Percentiles rank a stretch among this genome's conserved stretches.
Conservation (phyloP, 2,113 vertebrate species). For the Laticauda colubrina region DNA sequence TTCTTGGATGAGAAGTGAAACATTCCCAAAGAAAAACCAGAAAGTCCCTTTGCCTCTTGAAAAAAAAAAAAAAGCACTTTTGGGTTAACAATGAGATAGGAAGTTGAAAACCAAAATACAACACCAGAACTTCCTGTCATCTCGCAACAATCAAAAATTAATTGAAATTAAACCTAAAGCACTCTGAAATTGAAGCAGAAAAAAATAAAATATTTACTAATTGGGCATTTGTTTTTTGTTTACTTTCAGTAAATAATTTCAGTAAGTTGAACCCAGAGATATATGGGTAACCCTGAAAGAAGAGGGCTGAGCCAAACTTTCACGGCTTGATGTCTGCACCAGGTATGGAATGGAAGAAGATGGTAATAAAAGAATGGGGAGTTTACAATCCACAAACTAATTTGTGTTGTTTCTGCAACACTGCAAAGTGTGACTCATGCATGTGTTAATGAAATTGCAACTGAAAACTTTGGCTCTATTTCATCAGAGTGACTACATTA, state of each 20-base stretch:
- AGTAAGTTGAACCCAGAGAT: conserved; percentile 24
- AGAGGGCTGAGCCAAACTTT: background rate
- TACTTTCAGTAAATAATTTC: conserved; percentile 45
- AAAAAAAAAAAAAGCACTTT: no score
- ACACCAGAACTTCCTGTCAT: no score
- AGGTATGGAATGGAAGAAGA: background rate
- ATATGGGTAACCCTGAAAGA: background rate
- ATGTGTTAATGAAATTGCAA: conserved; percentile 79
- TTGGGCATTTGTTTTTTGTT: background rate
- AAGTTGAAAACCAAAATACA: no score
- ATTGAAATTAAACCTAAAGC: background rate
- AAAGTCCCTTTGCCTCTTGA: no score
- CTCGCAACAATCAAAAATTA: no score
- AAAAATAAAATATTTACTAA: background rate
- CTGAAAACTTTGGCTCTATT: conserved; percentile 75
- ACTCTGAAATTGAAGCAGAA: background rate
- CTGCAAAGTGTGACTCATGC: conserved; percentile 77
- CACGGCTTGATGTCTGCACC: background rate
- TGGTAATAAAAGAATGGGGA: conserved; percentile 61
- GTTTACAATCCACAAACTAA: conserved; percentile 78
- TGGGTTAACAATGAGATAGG: background rate
- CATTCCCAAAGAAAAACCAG: no score
- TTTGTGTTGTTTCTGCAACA: conserved; percentile 83
- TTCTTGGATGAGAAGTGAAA: no score
- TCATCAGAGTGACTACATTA: conserved; percentile 73